Base-by-base conservation (phyloP, 2,113 vertebrate species). In the Callithrix jacchus region DNA sequence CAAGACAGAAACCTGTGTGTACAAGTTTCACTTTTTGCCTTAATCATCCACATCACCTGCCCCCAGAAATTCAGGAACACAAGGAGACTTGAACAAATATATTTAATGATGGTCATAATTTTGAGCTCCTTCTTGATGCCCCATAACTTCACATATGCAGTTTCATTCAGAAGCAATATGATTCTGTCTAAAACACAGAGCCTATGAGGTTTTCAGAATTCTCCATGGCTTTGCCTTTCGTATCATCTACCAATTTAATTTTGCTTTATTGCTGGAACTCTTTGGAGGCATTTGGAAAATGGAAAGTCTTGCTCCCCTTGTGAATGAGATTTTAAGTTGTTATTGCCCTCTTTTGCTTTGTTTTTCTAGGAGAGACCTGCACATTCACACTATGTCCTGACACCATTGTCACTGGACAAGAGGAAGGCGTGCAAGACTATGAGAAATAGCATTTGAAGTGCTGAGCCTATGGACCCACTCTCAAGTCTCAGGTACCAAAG, bases 211-310 rank as follows among this genome's bases (percentile, higher is more conserved):
- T 91, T 89, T 66, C 32, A n/a, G 83, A 66, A 76, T 42, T 73
- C 83, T 91, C 76, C 54, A 37, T 64, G 74, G 37, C 35, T 87
- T 87, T 89, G 40, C 16, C 6, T 93, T 93, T 94, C 58, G 5
- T 45, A 18, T 52, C 14, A 18, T 52, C 14, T 54, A 32, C 25
- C 66, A 23, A 25, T 52, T 81, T 95, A 64, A 66, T 95, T 96
- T 96, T 81, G 56, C 35, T 85, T 92, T 86, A 68, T 58, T 86
- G 66, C 40, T 86, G 4, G 27, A 93, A 89, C 6, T 88, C 77
- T 90, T 94, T 47, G 35, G 20, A 73, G 71, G 30, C 93, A 84
- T 61, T 83, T 96, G 16, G 42, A 93, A 71, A 89, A 70, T 47
- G 70, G 74, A 96, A 97, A 77, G 3, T 1, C 54, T 42, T 20